Evolutionary conservation across 2,113 vertebrate species (phyloP).

Genomic region (Campylorhamphus procurvoides): DNA sequence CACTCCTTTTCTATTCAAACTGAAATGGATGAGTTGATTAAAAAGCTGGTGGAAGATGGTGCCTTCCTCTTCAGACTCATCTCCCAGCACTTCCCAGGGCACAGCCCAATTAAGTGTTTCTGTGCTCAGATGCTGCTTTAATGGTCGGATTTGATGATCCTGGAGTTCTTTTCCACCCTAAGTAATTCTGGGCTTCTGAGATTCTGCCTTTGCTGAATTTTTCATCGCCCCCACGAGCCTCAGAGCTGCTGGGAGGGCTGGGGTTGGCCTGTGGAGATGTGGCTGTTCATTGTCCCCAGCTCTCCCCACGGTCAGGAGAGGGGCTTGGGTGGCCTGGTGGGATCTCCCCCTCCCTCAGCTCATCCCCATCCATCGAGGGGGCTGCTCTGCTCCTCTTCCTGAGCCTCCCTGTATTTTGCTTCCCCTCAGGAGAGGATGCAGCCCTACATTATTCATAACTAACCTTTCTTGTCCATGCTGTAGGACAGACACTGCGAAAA

Average conservation of each 20-base stretch:
- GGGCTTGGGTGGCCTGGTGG: not conserved
- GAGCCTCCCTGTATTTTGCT: not conserved
- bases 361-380: not conserved
- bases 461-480: not conserved
- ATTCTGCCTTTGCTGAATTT: not conserved
- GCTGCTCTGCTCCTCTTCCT: not conserved
- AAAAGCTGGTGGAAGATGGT: not conserved
- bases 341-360: not conserved
- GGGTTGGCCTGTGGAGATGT: not conserved
- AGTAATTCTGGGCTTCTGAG: rapidly evolving
- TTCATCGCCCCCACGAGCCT: not conserved
- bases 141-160: rapidly evolving
- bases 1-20: not conserved
- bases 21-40: rapidly evolving
- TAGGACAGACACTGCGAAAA: not conserved
- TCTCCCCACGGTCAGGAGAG: not conserved
- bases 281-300: not conserved
- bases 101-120: not conserved
- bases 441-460: conserved; percentile 28
- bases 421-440: not conserved
- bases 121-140: not conserved
- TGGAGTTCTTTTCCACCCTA: not conserved
- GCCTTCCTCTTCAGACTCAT: not conserved
- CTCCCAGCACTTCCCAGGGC: not conserved
- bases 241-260: not conserved